Evolutionary conservation across 1,140 invertebrate genomes (phyloP).

Genomic region (Fopius arisanus): DNA sequence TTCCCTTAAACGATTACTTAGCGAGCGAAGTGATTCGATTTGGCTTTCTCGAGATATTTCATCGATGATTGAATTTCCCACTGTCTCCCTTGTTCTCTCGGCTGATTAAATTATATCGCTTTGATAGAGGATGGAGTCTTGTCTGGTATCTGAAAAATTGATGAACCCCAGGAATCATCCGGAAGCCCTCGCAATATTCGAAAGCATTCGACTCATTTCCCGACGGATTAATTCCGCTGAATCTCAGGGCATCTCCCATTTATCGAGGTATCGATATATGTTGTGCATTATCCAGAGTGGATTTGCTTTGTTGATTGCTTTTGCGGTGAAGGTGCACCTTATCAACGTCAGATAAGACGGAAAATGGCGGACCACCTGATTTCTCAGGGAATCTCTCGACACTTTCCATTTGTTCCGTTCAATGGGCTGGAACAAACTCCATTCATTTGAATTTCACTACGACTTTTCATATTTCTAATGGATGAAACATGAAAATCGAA

Average conservation of each 20-base stretch:
- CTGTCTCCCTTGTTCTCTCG: too few relatives aligned
- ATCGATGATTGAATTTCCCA: background rate
- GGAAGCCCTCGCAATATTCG: too few relatives aligned
- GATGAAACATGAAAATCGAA: background rate
- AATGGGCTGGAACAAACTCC: background rate
- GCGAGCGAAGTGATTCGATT: background rate
- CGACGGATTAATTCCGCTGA: too few relatives aligned
- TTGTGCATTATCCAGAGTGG: too few relatives aligned
- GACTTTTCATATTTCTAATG: background rate
- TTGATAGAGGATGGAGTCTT: too few relatives aligned
- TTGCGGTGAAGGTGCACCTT: background rate
- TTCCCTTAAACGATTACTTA: background rate
- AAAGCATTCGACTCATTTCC: too few relatives aligned
- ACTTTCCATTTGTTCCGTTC: background rate
- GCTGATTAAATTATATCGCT: too few relatives aligned
- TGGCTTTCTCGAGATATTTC: background rate
- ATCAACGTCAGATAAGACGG: background rate
- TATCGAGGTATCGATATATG: too few relatives aligned
- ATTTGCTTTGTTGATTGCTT: background rate
- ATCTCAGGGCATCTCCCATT: too few relatives aligned
- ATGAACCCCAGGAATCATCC: too few relatives aligned
- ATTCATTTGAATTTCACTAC: background rate
- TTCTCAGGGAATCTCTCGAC: background rate
- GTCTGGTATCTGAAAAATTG: too few relatives aligned
- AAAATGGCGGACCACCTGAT: background rate